Percentiles rank a stretch among this genome's conserved stretches.
Evolutionary conservation across 2,888 invertebrate genomes (phyloP).

Genomic region (Hedychridium roseum): DNA sequence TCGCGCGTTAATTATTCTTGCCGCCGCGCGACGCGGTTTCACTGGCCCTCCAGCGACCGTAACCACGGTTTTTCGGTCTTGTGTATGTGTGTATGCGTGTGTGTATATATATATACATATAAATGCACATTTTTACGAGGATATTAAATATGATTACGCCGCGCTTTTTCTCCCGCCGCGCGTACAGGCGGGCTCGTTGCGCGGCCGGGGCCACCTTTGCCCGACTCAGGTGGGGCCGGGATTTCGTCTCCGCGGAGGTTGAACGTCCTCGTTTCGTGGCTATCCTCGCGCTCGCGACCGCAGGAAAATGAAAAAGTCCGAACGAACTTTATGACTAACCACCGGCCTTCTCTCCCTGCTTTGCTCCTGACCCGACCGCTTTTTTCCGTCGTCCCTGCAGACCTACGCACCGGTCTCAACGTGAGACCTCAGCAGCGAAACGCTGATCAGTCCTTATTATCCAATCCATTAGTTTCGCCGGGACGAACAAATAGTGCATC

Average conservation of each 20-base stretch:
- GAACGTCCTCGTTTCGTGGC: constrained; percentile 20
- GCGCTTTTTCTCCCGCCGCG: constrained; percentile 34
- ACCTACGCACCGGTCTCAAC: too few species aligned
- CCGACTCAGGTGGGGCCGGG: too few species aligned
- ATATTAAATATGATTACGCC: constrained; percentile 50
- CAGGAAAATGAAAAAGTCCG: constrained; percentile 3
- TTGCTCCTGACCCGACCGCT: not conserved
- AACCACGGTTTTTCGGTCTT: too few species aligned
- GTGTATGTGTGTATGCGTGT: constrained; percentile 9
- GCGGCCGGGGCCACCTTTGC: not conserved
- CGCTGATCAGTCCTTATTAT: too few species aligned
- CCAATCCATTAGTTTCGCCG: too few species aligned
- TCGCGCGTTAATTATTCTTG: constrained; percentile 35
- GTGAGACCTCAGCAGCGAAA: too few species aligned
- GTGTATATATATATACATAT: constrained; percentile 30
- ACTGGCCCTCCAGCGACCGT: constrained; percentile 6
- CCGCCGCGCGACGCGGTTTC: constrained; percentile 9
- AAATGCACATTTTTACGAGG: constrained; percentile 48
- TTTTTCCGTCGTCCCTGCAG: too few species aligned
- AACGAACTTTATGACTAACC: not conserved
- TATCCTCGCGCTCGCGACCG: constrained; percentile 3
- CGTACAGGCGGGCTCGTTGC: constrained; percentile 16
- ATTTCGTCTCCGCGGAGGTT: constrained; percentile 6
- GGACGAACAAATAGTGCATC: too few species aligned
- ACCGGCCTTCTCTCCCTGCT: constrained; percentile 4